Conservation (phyloP, 2,113 vertebrate species). For the Gymnarchus niloticus region DNA sequence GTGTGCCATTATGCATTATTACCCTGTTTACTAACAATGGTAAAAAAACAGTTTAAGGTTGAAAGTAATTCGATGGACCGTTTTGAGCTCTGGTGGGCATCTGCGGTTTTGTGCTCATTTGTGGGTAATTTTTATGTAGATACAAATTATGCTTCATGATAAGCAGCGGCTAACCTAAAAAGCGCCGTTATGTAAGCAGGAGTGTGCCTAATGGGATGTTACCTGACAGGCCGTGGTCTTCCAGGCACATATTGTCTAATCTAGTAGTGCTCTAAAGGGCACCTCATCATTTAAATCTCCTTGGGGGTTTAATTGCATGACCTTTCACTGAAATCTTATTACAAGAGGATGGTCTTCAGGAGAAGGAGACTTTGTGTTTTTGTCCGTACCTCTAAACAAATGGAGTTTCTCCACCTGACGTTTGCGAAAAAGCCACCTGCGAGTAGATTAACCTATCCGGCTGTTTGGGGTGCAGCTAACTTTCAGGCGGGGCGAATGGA, state of each 20-base stretch:
- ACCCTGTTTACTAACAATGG: neutral
- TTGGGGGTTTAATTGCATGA: conserved; percentile 24
- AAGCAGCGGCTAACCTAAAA: neutral
- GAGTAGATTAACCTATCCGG: neutral
- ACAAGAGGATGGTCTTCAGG: neutral
- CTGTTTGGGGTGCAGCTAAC: neutral
- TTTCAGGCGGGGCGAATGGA: neutral
- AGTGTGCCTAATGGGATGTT: neutral
- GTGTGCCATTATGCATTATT: neutral
- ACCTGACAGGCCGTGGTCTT: neutral
- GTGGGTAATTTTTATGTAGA: neutral
- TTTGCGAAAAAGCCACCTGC: neutral
- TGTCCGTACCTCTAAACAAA: neutral
- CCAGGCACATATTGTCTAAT: conserved; percentile 1
- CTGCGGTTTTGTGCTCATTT: neutral
- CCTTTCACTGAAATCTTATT: conserved; percentile 21
- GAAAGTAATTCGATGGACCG: neutral
- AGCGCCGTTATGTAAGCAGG: neutral
- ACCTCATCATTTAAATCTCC: conserved; percentile 2
- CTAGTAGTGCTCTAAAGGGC: neutral
- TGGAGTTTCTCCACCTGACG: neutral
- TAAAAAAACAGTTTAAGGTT: neutral
- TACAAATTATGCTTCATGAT: neutral
- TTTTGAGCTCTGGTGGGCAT: neutral
- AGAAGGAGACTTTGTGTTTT: neutral